Conservation (phyloP, 2,888 invertebrate genomes). For the Melanargia galathea region DNA sequence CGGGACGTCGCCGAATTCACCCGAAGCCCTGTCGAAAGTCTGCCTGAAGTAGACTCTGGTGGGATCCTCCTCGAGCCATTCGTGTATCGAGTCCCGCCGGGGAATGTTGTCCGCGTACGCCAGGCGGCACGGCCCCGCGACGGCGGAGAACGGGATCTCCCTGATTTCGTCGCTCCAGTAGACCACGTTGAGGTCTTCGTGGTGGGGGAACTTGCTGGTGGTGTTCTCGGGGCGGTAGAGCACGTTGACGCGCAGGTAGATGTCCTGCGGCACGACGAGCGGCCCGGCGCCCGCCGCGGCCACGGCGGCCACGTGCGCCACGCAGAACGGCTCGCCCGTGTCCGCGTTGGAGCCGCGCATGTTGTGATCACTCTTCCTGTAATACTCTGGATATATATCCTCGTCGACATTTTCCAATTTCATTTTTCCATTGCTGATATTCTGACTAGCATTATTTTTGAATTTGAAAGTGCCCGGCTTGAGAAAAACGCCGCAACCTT, state of each 20-base stretch:
- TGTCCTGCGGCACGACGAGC: conserved; percentile 80
- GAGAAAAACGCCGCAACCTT: conserved; percentile 87
- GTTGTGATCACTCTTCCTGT: conserved; percentile 87
- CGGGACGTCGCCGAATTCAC: conserved; percentile 84
- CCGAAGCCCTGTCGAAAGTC: conserved; percentile 83
- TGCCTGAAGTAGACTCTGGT: conserved; percentile 88
- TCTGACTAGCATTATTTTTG: conserved; percentile 58
- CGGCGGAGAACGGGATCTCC: conserved; percentile 81
- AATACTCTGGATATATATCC: conserved; percentile 89
- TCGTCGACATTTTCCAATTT: conserved; percentile 84
- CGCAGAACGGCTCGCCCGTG: conserved; percentile 88
- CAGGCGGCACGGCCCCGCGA: conserved; percentile 87
- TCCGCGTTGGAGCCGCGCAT: conserved; percentile 87
- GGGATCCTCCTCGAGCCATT: conserved; percentile 85
- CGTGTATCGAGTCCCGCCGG: conserved; percentile 72
- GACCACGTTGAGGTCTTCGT: conserved; percentile 87
- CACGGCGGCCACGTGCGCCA: conserved; percentile 86
- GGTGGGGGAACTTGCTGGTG: conserved; percentile 81
- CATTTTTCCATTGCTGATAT: conserved; percentile 49
- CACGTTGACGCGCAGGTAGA: conserved; percentile 85
- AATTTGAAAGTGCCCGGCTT: conserved; percentile 84
- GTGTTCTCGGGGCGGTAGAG: conserved; percentile 91
- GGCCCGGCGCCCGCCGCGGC: conserved; percentile 77
- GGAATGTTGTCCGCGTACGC: conserved; percentile 84
- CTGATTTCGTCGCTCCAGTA: conserved; percentile 90